phyloP scores from a whole-genome alignment of 2,113 vertebrate genomes.

The Lanius ludovicianus region DNA sequence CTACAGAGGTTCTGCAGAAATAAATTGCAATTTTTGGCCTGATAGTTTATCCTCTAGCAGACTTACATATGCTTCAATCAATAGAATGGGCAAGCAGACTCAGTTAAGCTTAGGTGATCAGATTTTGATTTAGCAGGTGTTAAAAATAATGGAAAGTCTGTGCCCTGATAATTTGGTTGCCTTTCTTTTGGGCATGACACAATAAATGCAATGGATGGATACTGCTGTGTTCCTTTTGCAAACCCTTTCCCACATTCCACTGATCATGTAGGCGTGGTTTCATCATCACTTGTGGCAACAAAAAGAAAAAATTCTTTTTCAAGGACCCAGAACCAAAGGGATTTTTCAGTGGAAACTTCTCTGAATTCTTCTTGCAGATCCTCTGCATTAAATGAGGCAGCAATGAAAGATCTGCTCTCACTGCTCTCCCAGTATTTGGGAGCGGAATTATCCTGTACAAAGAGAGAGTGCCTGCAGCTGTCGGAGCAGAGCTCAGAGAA shows the following conservation, averaged over 20 bases:
- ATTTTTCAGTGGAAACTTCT: constrained; percentile 37
- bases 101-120: not conserved
- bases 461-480: constrained; percentile 66
- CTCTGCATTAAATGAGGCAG: not conserved
- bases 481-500: constrained; percentile 39
- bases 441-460: constrained; percentile 37
- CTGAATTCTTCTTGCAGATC: constrained; percentile 30
- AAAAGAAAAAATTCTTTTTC: not conserved
- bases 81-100: not conserved
- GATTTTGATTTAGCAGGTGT: not conserved
- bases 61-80: not conserved
- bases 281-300: not conserved
- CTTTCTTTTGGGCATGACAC: not conserved
- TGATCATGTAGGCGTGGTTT: rapidly evolving
- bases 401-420: not conserved
- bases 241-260: not conserved
- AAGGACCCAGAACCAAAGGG: not conserved
- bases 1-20: not conserved
- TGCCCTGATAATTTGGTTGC: not conserved
- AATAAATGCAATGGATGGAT: not conserved
- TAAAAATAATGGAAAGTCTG: not conserved
- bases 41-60: not conserved
- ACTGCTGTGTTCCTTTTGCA: not conserved
- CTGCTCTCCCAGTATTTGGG: not conserved
- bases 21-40: not conserved